Percentiles rank a stretch among this genome's conserved stretches.
Conservation (phyloP, 2,888 invertebrate species). For the Phortica okadai region DNA sequence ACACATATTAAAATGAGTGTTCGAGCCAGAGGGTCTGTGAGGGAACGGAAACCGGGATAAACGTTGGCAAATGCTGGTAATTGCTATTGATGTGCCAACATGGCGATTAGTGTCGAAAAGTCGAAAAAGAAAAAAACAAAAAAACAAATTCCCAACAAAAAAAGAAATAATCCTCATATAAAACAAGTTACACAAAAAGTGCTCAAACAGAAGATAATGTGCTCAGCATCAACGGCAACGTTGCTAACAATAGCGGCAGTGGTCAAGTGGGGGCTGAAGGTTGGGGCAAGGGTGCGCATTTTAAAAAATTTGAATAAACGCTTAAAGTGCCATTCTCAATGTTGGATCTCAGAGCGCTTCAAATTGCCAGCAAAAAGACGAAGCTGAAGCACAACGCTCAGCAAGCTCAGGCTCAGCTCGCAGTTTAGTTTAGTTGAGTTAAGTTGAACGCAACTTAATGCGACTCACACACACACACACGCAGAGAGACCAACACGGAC, state of each 20-base stretch:
- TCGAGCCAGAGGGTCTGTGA: background rate
- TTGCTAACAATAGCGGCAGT: too few species aligned
- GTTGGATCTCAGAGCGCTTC: too few species aligned
- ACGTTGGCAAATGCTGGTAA: slow-evolving; percentile 40
- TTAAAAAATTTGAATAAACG: slow-evolving; percentile 35
- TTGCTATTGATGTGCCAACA: slow-evolving; percentile 63
- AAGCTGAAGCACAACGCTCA: too few species aligned
- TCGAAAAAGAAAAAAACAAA: background rate
- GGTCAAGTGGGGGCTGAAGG: background rate
- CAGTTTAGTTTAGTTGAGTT: slow-evolving; percentile 7
- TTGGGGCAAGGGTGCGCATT: too few species aligned
- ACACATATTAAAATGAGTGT: background rate
- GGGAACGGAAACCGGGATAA: background rate
- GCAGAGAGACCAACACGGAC: background rate
- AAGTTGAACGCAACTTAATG: too few species aligned
- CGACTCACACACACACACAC: too few species aligned
- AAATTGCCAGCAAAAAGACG: too few species aligned
- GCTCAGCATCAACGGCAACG: too few species aligned
- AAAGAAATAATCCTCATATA: too few species aligned
- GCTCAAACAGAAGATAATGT: too few species aligned
- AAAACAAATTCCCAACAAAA: background rate
- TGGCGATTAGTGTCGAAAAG: slow-evolving; percentile 54
- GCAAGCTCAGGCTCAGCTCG: background rate
- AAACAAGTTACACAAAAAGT: too few species aligned
- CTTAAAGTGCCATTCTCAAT: slow-evolving; percentile 27